These are phyloP conservation scores for Lampris megalopsis DNA, from an alignment of 2,113 vertebrate genomes.

Conservation along the genomic window DNA sequence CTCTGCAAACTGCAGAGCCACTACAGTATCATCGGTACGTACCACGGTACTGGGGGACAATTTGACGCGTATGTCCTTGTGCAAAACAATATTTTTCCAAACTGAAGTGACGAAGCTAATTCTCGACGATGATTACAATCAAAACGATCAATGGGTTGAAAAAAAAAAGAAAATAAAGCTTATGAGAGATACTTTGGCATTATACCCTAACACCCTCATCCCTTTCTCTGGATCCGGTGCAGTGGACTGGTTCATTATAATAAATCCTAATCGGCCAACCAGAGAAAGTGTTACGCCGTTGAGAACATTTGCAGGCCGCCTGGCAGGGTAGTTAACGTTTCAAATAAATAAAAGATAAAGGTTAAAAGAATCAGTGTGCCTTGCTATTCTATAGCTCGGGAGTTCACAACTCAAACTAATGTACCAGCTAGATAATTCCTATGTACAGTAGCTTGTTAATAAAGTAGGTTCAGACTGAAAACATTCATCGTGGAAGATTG, in stretches of 20 bases:
- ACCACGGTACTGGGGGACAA: background rate
- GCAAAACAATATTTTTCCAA: constrained; percentile 37
- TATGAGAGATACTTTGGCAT: constrained; percentile 61
- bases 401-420: background rate
- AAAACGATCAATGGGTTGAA: constrained; percentile 2
- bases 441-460: background rate
- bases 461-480: constrained; percentile 12
- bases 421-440: background rate
- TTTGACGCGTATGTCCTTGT: constrained; percentile 28
- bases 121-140: constrained; percentile 6
- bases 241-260: background rate
- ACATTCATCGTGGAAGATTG: constrained; percentile 23
- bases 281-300: background rate
- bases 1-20: background rate
- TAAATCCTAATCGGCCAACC: background rate
- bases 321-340: background rate
- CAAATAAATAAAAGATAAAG: constrained; percentile 4
- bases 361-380: background rate
- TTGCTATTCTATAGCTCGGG: background rate
- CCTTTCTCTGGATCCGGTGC: background rate
- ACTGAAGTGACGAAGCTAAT: background rate
- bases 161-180: constrained; percentile 54
- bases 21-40: background rate
- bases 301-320: background rate
- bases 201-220: constrained; percentile 14